Percentiles rank a stretch among this genome's conserved stretches.
Conservation (phyloP, 2,888 invertebrate species). For the Mongoloraphidia duomilia region DNA sequence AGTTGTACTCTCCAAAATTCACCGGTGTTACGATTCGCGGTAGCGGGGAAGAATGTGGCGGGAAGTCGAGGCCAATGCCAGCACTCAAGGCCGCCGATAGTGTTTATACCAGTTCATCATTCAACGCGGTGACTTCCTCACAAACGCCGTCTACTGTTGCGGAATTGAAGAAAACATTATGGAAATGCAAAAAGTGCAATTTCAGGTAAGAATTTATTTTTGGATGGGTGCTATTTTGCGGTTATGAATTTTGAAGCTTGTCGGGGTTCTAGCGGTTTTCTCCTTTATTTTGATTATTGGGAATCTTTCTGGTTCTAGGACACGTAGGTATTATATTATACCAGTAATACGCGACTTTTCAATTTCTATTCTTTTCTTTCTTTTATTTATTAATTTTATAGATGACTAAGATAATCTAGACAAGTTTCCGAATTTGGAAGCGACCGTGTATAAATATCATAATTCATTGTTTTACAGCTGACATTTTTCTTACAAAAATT, state of each 20-base stretch:
- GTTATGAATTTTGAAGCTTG: neutral
- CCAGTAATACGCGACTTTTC: too few relatives aligned
- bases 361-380: too few relatives aligned
- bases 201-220: conserved; percentile 48
- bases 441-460: too few relatives aligned
- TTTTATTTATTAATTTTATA: too few relatives aligned
- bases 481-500: too few relatives aligned
- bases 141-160: conserved; percentile 5
- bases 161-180: conserved; percentile 51
- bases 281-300: conserved; percentile 11
- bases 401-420: too few relatives aligned
- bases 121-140: conserved; percentile 23
- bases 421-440: too few relatives aligned
- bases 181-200: conserved; percentile 84
- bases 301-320: too few relatives aligned
- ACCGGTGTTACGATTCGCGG: neutral
- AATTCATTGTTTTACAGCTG: too few relatives aligned
- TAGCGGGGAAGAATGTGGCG: conserved; percentile 1
- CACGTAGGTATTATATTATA: too few relatives aligned
- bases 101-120: conserved; percentile 15
- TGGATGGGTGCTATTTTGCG: too few relatives aligned
- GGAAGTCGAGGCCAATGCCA: conserved; percentile 29
- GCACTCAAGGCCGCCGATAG: conserved; percentile 46
- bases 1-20: too few relatives aligned
- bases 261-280: conserved; percentile 2